A percentile compares a stretch with the other conserved stretches of the same genome.
Conservation (phyloP, 2,797 vertebrate species). For the Sebastes iracundus region DNA sequence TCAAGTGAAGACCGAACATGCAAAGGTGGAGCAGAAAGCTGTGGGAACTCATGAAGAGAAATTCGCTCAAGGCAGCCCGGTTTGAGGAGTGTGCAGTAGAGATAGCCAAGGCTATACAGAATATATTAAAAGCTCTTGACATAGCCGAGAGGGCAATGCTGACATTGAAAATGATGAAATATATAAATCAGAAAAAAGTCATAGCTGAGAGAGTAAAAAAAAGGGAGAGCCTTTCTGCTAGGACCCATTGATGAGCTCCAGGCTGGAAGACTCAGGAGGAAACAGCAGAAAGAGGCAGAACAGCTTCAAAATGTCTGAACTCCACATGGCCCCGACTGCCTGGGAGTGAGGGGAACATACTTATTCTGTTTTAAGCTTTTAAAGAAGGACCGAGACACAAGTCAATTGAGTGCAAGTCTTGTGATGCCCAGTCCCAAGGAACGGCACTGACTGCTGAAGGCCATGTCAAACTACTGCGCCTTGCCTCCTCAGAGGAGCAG, state of each 20-base stretch:
- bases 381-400: background rate
- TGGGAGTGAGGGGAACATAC: background rate
- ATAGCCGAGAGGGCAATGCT: slow-evolving; percentile 10
- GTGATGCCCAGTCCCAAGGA: background rate
- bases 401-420: background rate
- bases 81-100: slow-evolving; percentile 7
- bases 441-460: background rate
- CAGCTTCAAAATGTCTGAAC: slow-evolving; percentile 3
- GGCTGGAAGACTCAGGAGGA: slow-evolving; percentile 8
- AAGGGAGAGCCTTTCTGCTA: slow-evolving; percentile 11
- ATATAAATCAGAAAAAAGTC: background rate
- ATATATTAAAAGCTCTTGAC: slow-evolving; percentile 27
- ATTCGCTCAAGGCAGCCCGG: slow-evolving; percentile 5
- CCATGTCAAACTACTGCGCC: background rate
- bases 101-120: slow-evolving; percentile 2
- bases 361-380: background rate
- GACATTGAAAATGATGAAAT: slow-evolving; percentile 22
- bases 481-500: background rate
- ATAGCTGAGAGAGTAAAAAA: slow-evolving; percentile 7
- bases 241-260: slow-evolving; percentile 24
- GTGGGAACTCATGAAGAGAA: background rate
- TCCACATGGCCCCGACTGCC: slow-evolving; percentile 5
- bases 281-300: background rate
- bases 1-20: background rate
- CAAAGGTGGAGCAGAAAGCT: slow-evolving; percentile 1